These are phyloP conservation scores for Alethe diademata DNA, from an alignment of 2,113 vertebrate species.

Conservation along the genomic window DNA sequence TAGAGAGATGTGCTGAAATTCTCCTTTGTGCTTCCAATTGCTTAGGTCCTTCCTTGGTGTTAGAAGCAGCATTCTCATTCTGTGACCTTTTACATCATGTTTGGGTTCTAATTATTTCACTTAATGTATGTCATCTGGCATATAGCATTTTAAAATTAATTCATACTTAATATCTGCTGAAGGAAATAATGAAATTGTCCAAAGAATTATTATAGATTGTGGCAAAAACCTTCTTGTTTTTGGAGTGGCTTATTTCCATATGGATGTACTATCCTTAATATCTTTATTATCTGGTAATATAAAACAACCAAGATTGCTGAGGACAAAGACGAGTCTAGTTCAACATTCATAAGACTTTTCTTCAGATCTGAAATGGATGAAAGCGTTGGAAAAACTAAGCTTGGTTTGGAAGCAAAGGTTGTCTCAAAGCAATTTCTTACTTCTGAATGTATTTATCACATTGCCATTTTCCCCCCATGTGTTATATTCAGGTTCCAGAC, in stretches of 20 bases:
- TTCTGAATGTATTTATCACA: background rate
- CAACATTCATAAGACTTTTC: background rate
- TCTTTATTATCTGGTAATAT: background rate
- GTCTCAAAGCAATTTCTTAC: background rate
- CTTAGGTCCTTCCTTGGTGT: background rate
- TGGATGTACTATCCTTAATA: background rate
- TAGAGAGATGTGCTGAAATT: background rate
- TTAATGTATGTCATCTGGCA: background rate
- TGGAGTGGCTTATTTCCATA: background rate
- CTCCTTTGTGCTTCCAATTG: background rate
- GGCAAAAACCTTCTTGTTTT: background rate
- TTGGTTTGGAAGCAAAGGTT: background rate
- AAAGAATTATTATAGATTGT: background rate
- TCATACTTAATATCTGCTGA: background rate
- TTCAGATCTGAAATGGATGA: background rate
- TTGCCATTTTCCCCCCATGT: rapidly evolving
- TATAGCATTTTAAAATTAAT: background rate
- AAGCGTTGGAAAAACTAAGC: background rate
- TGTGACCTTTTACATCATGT: background rate
- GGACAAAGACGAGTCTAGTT: background rate
- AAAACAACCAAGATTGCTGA: background rate
- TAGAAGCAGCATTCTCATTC: background rate
- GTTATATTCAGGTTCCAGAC: background rate
- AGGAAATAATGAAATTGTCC: background rate
- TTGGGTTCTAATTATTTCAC: background rate